phyloP scores from a whole-genome alignment of 2,113 vertebrate species.

The Gallinago paraguaiae region DNA sequence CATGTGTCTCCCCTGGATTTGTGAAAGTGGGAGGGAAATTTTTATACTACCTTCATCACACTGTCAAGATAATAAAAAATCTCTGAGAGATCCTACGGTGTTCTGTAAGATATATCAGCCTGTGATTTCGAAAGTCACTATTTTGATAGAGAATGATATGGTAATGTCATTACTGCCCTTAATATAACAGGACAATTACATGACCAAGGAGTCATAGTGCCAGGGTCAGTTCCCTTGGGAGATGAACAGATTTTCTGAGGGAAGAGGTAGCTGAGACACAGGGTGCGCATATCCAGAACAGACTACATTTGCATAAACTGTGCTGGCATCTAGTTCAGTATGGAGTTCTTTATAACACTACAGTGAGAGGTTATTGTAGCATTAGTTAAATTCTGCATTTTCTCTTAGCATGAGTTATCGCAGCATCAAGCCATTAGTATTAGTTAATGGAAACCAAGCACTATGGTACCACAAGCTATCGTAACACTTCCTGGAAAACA shows the following conservation, averaged over 20 bases:
- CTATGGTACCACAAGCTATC: neutral
- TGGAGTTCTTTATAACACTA: neutral
- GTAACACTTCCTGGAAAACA: slow-evolving; percentile 22
- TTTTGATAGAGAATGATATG: neutral
- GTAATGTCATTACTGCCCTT: neutral
- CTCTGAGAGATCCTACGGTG: neutral
- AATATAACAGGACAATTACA: neutral
- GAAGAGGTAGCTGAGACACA: neutral
- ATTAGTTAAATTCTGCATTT: slow-evolving; percentile 28
- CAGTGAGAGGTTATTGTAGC: neutral
- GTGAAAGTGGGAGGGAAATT: neutral
- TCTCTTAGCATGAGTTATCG: slow-evolving; percentile 10
- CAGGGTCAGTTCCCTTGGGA: neutral
- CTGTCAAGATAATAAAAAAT: neutral
- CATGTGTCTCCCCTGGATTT: neutral
- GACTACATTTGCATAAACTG: neutral
- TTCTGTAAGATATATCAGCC: neutral
- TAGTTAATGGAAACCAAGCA: slow-evolving; percentile 9
- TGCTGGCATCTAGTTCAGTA: neutral
- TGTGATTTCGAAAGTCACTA: neutral
- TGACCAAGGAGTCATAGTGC: neutral
- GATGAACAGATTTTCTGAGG: neutral
- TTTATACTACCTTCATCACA: neutral
- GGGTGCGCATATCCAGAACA: neutral
- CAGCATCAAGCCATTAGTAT: neutral